Conservation (phyloP, 2,113 vertebrate species). For the Hemiprocne comata region DNA sequence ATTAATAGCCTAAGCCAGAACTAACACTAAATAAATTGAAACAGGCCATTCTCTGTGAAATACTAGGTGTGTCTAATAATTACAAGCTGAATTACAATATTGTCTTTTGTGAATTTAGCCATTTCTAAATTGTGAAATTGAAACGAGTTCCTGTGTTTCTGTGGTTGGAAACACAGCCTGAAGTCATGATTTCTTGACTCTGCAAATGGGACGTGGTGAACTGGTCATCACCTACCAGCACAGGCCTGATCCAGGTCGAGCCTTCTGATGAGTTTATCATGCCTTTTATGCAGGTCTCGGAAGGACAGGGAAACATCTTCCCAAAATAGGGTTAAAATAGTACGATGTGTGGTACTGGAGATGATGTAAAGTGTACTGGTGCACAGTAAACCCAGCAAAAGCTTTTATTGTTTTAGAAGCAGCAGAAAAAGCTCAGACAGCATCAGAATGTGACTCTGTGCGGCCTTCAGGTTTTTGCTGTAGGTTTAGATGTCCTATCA, state of each 20-base stretch:
- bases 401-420: background rate
- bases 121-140: background rate
- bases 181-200: background rate
- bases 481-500: background rate
- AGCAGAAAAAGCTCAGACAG: background rate
- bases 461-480: background rate
- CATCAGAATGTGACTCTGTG: background rate
- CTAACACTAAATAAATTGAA: background rate
- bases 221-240: background rate
- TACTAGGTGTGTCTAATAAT: background rate
- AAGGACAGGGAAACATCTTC: background rate
- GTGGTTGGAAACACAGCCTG: background rate
- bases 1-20: background rate
- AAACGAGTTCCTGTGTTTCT: background rate
- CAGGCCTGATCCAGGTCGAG: fast-evolving
- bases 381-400: background rate
- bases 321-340: background rate
- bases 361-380: fast-evolving
- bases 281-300: background rate
- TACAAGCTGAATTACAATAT: background rate
- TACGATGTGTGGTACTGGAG: background rate
- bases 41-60: background rate
- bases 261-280: background rate
- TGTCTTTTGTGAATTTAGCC: background rate
- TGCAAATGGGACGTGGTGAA: background rate